These are phyloP conservation scores for Antigone vipio DNA, from an alignment of 2,113 vertebrate species.

Conservation along the genomic window DNA sequence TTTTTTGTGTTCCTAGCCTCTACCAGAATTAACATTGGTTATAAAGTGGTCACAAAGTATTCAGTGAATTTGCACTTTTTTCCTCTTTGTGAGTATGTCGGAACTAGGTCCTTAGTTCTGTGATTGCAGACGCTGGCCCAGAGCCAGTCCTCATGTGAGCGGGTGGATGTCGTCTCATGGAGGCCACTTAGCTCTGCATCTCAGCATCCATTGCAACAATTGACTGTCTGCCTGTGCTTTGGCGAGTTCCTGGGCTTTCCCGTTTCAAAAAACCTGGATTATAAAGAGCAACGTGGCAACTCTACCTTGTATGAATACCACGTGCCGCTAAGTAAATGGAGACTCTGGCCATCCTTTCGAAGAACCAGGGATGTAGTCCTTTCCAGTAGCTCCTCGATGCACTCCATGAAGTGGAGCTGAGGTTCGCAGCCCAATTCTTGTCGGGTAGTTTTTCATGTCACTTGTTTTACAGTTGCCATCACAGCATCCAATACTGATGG, in stretches of 20 bases:
- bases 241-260: background rate
- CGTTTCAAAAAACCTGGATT: background rate
- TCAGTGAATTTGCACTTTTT: background rate
- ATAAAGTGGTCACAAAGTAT: background rate
- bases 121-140: background rate
- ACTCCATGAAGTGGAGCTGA: background rate
- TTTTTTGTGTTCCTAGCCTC: background rate
- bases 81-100: accelerated
- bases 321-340: accelerated
- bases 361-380: background rate
- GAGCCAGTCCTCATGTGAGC: background rate
- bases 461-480: background rate
- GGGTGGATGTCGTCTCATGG: background rate
- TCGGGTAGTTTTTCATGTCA: background rate
- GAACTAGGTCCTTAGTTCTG: background rate
- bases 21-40: background rate
- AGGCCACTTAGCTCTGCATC: background rate
- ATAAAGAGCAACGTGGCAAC: accelerated
- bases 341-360: no score
- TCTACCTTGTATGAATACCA: background rate
- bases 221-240: background rate
- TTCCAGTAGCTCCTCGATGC: background rate
- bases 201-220: background rate
- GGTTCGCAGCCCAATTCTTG: background rate
- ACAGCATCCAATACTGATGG: background rate